Evolutionary conservation across 2,797 vertebrate genomes (phyloP).

Genomic region (Periparus ater): DNA sequence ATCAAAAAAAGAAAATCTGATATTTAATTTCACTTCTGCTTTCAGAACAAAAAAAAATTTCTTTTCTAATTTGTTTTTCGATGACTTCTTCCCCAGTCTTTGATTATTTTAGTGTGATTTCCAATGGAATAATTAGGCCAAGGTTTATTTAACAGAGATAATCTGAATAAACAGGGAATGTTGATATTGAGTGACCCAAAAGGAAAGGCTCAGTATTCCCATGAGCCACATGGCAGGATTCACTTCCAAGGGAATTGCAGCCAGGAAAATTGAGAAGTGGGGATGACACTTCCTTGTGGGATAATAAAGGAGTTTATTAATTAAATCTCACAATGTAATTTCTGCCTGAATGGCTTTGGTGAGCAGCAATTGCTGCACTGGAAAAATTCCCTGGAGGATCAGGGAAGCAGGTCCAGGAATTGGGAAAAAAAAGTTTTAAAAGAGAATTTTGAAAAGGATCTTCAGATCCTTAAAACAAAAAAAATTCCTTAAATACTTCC

Average conservation of each 20-base stretch:
- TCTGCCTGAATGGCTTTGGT: background rate
- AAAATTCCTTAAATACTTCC: background rate
- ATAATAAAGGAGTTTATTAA: background rate
- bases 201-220: background rate
- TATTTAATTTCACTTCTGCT: background rate
- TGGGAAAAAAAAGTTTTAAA: background rate
- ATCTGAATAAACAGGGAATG: background rate
- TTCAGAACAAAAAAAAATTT: background rate
- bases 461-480: background rate
- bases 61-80: background rate
- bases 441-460: background rate
- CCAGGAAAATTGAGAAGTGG: background rate
- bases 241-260: background rate
- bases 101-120: background rate
- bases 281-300: background rate
- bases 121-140: background rate
- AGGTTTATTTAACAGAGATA: background rate
- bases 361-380: background rate
- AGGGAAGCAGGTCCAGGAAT: background rate
- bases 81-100: background rate
- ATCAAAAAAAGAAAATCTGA: background rate
- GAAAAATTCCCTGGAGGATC: background rate
- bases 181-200: background rate
- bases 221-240: background rate
- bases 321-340: background rate